Evolutionary conservation across 2,888 invertebrate species (phyloP), one percentile per base, ranked within the genome.

Genomic region (Frankliniella fusca): DNA sequence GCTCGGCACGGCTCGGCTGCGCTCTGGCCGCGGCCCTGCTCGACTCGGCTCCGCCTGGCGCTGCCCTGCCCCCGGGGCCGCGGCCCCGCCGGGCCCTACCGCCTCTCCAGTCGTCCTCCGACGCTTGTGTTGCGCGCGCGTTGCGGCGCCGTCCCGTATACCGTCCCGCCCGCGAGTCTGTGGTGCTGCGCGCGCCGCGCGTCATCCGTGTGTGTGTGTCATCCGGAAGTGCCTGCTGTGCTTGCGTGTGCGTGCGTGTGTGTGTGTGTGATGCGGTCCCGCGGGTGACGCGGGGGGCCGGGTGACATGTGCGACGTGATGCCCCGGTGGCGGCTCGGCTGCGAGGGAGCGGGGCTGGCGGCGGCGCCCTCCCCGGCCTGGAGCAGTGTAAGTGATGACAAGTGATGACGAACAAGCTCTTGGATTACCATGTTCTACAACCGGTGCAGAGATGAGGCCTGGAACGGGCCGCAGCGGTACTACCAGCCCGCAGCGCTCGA

Each of bases 351-450:
- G 23, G 70, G 10, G 27, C 70, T 27, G 70, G 3, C 70, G 23
- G 70, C 70, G 23, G 20, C 70, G 70, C 12, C 70, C 70, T 12
- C 23, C 23, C 23, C 12, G 70, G 27, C 27, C 23, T 12, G 23
- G 23, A 23, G 23, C 10, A 76, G 70, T 76, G 70, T 76, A 76
- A 76, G 70, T 76, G 70, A 27, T 70, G n/a, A 38, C 38, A 38
- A 38, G n/a, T 76, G 70, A 76, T 5, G 11, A 7, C 70, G 70
- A 15, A 18, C 1, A 61, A 18, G 61, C 61, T 12, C 12, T 76
- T 76, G 70, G 70, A 76, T 76, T 76, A 76, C 23, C 70, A 76
- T 76, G 70, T 76, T 76, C 70, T 76, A 76, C 70, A 27, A 76
- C 27, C 70, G 70, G 27, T 76, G 70, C 70, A 23, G 70, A 12